Percentiles rank a stretch among this genome's conserved stretches.
phyloP scores from a whole-genome alignment of 2,888 invertebrate species.

The Andrena flavipes region DNA sequence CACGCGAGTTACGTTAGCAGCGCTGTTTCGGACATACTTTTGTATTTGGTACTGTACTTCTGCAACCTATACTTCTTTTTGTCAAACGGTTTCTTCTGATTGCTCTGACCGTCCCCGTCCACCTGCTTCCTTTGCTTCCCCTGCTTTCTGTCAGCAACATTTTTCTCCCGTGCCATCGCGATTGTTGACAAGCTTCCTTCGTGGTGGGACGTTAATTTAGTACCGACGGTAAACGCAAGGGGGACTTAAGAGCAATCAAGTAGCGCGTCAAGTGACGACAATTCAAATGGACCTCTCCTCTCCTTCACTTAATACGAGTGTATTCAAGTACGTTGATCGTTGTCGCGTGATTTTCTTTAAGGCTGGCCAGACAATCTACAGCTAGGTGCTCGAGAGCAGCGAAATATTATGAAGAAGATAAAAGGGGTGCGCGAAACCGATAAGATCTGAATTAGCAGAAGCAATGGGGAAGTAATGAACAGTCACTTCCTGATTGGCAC shows the following conservation, averaged over 20 bases:
- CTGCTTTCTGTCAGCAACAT: background rate
- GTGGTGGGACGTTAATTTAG: slow-evolving; percentile 22
- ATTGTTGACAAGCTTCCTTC: slow-evolving; percentile 29
- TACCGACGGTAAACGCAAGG: slow-evolving; percentile 46
- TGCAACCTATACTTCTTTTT: slow-evolving; percentile 89
- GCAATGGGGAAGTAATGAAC: background rate
- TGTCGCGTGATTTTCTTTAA: background rate
- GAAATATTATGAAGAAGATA: too few species aligned
- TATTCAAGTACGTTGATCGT: background rate
- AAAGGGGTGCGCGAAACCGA: too few species aligned
- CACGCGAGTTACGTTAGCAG: background rate
- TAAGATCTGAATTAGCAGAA: background rate
- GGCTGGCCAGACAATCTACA: background rate
- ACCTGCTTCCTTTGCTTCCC: background rate
- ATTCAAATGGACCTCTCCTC: slow-evolving; percentile 49
- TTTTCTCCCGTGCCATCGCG: slow-evolving; percentile 34
- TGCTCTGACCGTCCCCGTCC: background rate
- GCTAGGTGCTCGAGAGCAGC: background rate
- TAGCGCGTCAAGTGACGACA: slow-evolving; percentile 52
- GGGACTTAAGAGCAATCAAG: slow-evolving; percentile 50
- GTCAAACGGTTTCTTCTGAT: slow-evolving; percentile 87
- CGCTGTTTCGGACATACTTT: slow-evolving; percentile 80
- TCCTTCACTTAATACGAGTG: slow-evolving; percentile 21
- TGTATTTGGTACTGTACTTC: slow-evolving; percentile 90
- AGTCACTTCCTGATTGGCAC: background rate